A percentile compares a stretch with the other conserved stretches of the same genome.
Conservation (phyloP, 1,140 invertebrate genomes). For the Dendrolimus punctatus region DNA sequence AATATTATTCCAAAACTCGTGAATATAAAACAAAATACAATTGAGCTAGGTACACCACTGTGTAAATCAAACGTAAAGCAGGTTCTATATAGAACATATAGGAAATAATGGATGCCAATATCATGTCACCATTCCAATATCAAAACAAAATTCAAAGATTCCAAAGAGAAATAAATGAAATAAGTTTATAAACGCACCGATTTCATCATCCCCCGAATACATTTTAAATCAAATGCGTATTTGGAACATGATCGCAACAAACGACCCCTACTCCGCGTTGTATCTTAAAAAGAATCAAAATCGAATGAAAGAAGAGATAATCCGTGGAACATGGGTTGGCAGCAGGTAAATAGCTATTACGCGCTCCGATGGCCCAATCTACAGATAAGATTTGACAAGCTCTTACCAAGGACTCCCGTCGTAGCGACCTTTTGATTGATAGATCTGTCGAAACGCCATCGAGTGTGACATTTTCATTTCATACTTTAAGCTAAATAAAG, state of each 20-base stretch:
- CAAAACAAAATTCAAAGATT: not conserved
- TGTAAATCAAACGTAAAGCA: too few species aligned
- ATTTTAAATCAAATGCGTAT: conserved; percentile 1
- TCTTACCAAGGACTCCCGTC: conserved; percentile 12
- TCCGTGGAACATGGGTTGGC: conserved; percentile 33
- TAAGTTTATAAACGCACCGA: too few species aligned
- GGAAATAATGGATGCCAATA: too few species aligned
- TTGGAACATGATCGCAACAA: conserved; percentile 14
- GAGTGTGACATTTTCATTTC: conserved; percentile 45
- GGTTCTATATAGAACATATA: too few species aligned
- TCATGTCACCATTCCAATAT: too few species aligned
- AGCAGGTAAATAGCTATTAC: conserved; percentile 63
- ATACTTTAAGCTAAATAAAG: conserved; percentile 43
- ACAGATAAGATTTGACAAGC: conserved; percentile 52
- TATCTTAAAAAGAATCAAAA: conserved; percentile 48
- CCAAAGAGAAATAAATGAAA: too few species aligned
- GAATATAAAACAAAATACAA: too few species aligned
- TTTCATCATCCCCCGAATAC: not conserved
- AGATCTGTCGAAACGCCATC: conserved; percentile 23
- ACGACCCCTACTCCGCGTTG: conserved; percentile 32
- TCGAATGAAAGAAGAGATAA: conserved; percentile 40
- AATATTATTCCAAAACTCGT: too few species aligned
- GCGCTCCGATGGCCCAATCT: conserved; percentile 41
- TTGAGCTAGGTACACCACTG: too few species aligned
- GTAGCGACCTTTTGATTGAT: conserved; percentile 46